Base-by-base conservation (phyloP, 2,113 vertebrate species). In the Pithys albifrons region DNA sequence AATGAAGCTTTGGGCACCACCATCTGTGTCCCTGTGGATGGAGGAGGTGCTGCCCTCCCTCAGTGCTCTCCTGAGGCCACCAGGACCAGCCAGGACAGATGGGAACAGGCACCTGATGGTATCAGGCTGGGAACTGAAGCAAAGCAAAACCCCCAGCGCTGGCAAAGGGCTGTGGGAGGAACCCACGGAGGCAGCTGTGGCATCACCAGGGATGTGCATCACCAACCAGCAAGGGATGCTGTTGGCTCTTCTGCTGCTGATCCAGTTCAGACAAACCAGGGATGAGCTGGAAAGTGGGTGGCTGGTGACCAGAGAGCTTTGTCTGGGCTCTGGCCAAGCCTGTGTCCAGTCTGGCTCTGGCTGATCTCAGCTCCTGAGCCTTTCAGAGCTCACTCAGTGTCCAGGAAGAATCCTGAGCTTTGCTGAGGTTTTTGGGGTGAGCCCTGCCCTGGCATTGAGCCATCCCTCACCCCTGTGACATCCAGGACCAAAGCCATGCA, bases 391-490 rank as follows among this genome's bases (percentile, higher is more conserved):
- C 0, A 0, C 14, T 29, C 20, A 12, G 59, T 1, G 3, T 18
- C 31, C 69, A 58, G 39, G 37, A 29, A 58, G n/a, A 69, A 37
- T 31, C 23, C 66, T 23, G 72, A 48, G 33, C 28, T 66, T 72
- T 51, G 31, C 39, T 65, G 79, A 91, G 51, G 35, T 45, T 66
- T 79, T 73, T 9, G 8, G 29, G 39, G 29, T 1, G 29, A 87
- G 27, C 12, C 6, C 14, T 43, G 49, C 6, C 61, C 58, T 2
- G 5, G n/a, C 5, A 1, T 1, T 55, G 65, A 82, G 28, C 39
- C 0, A 0, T 25, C 58, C 18, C 6, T 51, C 25, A 12, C 4
- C 29, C 14, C 15, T 29, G 20, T 55, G 41, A 25, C 5, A 14
- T 19, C 57, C 51, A 33, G 41, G 12, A 43, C 24, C 0, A 1